Evolutionary conservation across 1,140 invertebrate genomes (phyloP).

Genomic region (Papilio machaon): DNA sequence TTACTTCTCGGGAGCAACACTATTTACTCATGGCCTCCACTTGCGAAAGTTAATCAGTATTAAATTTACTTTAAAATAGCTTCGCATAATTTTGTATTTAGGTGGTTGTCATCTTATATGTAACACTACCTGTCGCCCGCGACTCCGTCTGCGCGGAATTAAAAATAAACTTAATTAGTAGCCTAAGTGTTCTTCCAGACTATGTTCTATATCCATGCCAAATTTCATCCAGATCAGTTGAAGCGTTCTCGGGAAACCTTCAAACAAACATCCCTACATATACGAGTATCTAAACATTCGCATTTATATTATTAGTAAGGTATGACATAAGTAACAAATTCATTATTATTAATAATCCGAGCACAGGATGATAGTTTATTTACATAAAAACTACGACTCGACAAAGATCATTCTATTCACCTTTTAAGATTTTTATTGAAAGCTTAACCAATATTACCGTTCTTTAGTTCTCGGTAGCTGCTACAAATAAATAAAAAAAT

Average conservation of each 20-base stretch:
- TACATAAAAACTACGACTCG: background rate
- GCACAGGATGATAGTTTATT: background rate
- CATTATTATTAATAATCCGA: background rate
- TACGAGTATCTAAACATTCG: no score
- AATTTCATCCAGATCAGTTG: no score
- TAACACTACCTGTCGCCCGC: no score
- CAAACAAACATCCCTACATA: no score
- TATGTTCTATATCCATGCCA: no score
- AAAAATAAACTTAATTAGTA: no score
- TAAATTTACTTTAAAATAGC: conserved; percentile 2
- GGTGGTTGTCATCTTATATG: background rate
- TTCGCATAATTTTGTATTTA: conserved; percentile 6
- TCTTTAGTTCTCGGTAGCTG: background rate
- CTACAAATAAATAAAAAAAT: background rate
- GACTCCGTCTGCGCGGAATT: no score
- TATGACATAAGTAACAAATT: background rate
- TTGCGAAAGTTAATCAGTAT: background rate
- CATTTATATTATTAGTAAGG: no score
- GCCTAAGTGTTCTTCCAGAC: no score
- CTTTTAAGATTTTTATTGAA: background rate
- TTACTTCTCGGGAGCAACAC: conserved; percentile 58
- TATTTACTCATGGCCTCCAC: conserved; percentile 50
- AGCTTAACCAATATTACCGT: background rate
- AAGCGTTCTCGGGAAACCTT: no score
- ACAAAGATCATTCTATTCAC: no score